A percentile compares a stretch with the other conserved stretches of the same genome.
Evolutionary conservation across 1,140 invertebrate genomes (phyloP).

Genomic region (Conus ventricosus): DNA sequence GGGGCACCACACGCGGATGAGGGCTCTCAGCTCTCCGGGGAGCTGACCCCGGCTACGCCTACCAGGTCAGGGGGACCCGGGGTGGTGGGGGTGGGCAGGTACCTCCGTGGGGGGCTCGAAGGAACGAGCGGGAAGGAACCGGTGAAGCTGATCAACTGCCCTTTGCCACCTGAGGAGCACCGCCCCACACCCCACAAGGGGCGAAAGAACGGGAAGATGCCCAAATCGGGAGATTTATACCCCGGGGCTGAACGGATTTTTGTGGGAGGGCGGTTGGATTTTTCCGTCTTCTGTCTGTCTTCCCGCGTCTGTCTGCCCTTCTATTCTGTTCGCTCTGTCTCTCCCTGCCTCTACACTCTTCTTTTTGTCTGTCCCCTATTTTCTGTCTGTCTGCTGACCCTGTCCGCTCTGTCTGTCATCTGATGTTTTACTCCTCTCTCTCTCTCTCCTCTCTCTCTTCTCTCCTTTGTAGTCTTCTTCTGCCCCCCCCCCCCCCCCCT

Average conservation of each 20-base stretch:
- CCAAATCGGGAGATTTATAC: constrained; percentile 58
- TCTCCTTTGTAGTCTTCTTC: no score
- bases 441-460: constrained; percentile 8
- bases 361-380: background rate
- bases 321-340: background rate
- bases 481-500: no score
- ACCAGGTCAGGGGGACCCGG: background rate
- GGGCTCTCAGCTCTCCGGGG: background rate
- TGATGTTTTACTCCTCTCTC: background rate
- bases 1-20: background rate
- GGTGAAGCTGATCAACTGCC: constrained; percentile 93
- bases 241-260: background rate
- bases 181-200: constrained; percentile 41
- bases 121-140: constrained; percentile 95
- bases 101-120: constrained; percentile 84
- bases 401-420: background rate
- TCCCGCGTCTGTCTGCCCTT: background rate
- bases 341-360: background rate
- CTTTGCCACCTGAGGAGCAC: constrained; percentile 69
- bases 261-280: no score
- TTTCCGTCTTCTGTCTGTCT: background rate
- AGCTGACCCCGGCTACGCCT: background rate
- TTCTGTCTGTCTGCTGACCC: background rate
- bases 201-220: constrained; percentile 45
- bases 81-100: constrained; percentile 4